Evolutionary conservation across 1,140 invertebrate species (phyloP).

Genomic region (Temnothorax longispinosus): DNA sequence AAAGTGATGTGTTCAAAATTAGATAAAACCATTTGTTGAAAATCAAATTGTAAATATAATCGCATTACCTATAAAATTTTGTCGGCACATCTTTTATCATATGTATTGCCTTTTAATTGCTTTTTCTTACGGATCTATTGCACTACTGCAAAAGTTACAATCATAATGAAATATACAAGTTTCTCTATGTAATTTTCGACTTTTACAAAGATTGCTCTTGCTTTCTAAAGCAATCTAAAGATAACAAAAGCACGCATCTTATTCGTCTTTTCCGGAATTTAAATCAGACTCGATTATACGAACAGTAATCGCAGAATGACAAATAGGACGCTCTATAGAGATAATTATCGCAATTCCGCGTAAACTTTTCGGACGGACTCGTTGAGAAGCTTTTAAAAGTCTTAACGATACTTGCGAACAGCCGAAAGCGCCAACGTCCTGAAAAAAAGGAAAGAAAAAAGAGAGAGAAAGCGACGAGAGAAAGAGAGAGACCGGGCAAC

Average conservation of each 20-base stretch:
- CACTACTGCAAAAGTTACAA: neutral
- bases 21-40: neutral
- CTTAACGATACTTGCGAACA: slow-evolving; percentile 68
- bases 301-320: slow-evolving; percentile 28
- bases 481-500: neutral
- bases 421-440: slow-evolving; percentile 27
- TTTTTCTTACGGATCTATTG: neutral
- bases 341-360: slow-evolving; percentile 64
- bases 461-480: neutral
- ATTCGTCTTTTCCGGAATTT: neutral
- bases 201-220: neutral
- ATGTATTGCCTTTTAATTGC: neutral
- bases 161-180: neutral
- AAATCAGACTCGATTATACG: neutral
- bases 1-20: neutral
- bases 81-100: neutral
- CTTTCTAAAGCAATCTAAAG: neutral
- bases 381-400: slow-evolving; percentile 69
- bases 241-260: slow-evolving; percentile 3
- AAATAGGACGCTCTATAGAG: slow-evolving; percentile 37
- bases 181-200: neutral
- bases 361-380: slow-evolving; percentile 55
- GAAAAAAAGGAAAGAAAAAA: slow-evolving; percentile 35
- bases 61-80: neutral
- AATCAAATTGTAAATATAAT: neutral